These are phyloP conservation scores for Morone saxatilis DNA, from an alignment of 2,113 vertebrate genomes.

Conservation along the genomic window DNA sequence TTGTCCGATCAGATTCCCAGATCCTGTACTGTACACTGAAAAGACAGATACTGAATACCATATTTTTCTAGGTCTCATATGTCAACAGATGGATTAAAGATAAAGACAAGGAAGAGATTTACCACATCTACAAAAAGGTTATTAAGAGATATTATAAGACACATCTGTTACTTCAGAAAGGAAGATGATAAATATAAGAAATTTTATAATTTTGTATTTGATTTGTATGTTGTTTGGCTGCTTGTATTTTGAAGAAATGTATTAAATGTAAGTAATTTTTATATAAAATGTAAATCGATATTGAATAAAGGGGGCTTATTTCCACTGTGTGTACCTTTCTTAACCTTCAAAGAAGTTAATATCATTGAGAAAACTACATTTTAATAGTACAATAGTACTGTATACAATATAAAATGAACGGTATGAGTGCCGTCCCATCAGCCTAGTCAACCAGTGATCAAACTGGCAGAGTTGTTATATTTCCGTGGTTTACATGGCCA, in stretches of 20 bases:
- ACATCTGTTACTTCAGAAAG: slow-evolving; percentile 77
- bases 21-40: slow-evolving; percentile 75
- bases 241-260: slow-evolving; percentile 89
- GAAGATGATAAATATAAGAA: slow-evolving; percentile 85
- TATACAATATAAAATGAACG: neutral
- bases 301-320: slow-evolving; percentile 89
- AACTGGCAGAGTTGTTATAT: slow-evolving; percentile 8
- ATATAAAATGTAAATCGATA: slow-evolving; percentile 87
- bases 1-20: slow-evolving; percentile 69
- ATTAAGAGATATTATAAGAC: slow-evolving; percentile 78
- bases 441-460: slow-evolving; percentile 29
- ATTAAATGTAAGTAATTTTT: slow-evolving; percentile 89
- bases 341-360: neutral
- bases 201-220: slow-evolving; percentile 90
- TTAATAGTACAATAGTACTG: neutral
- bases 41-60: slow-evolving; percentile 77
- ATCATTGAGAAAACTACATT: neutral
- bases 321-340: slow-evolving; percentile 67
- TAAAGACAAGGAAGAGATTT: slow-evolving; percentile 67
- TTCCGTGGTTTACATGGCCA: slow-evolving; percentile 10
- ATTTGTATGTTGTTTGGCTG: slow-evolving; percentile 89
- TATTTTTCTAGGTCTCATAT: slow-evolving; percentile 82
- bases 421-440: neutral
- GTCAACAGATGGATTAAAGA: slow-evolving; percentile 68
- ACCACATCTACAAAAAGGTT: slow-evolving; percentile 65